phyloP scores from a whole-genome alignment of 2,888 invertebrate species.

The Tortrix viridana region DNA sequence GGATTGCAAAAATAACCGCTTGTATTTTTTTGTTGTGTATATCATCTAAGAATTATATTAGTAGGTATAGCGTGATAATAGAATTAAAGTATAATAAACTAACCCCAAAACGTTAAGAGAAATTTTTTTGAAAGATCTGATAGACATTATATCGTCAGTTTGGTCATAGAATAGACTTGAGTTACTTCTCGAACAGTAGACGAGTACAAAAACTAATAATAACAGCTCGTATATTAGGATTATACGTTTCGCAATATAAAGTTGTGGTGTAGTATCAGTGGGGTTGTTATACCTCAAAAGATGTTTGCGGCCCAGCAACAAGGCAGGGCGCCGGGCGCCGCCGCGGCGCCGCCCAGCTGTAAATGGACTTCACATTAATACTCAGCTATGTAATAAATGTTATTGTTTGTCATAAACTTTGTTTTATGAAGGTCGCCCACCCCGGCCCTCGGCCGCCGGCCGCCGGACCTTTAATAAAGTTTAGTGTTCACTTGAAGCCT shows the following conservation, averaged over 20 bases:
- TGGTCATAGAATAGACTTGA: neutral
- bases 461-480: conserved; percentile 72
- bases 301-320: conserved; percentile 63
- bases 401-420: conserved; percentile 82
- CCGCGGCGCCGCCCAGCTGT: conserved; percentile 67
- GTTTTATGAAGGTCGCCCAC: conserved; percentile 75
- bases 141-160: too few relatives aligned
- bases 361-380: conserved; percentile 78
- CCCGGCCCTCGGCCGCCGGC: conserved; percentile 59
- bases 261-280: conserved; percentile 43
- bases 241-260: conserved; percentile 56
- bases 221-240: conserved; percentile 54
- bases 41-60: too few relatives aligned
- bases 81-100: too few relatives aligned
- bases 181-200: neutral
- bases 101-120: too few relatives aligned
- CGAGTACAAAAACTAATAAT: conserved; percentile 42
- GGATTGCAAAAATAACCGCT: too few relatives aligned
- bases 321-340: conserved; percentile 55
- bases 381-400: conserved; percentile 80
- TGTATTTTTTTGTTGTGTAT: too few relatives aligned
- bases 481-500: conserved; percentile 62
- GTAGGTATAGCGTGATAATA: too few relatives aligned
- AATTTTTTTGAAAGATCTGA: too few relatives aligned
- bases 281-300: conserved; percentile 54